Evolutionary conservation across 1,140 invertebrate genomes (phyloP), one percentile per base, ranked within the genome.

Genomic region (Dufourea novaeangliae): DNA sequence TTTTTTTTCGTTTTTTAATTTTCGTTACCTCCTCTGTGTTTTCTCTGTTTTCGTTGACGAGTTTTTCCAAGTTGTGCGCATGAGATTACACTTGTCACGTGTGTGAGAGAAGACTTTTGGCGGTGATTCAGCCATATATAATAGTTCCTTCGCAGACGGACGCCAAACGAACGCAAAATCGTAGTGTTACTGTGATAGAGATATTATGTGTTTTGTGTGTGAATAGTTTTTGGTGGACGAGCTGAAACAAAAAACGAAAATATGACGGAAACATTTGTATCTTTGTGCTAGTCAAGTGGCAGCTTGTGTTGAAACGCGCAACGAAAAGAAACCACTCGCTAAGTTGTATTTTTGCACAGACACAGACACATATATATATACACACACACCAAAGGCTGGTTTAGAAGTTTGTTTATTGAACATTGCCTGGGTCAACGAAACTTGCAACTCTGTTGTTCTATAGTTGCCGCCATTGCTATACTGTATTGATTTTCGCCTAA

Each of bases 401-500:
- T 69, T 44, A 63, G 27, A 75, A 52, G 17, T 75, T 75, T 44
- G 61, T 72, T 56, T 75, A 17, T 76, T 76, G 66, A 41, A 61
- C 56, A n/a, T 34, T 78, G 56, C 34, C 44, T 69, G 59, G 63
- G 20, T 79, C 70, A 32, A 66, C 56, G 37, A 63, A n/a, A 37
- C 34, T 63, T 78, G 57, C 69, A 71, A 78, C 44, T 82, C 66
- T 68, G 44, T 77, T 80, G 70, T 71, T 77, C 62, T 70, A n/a
- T n/a, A 70, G 32, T 67, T 67, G 72, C 63, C 52, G 56, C 63
- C 77, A 69, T 68, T 57, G 54, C 62, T 61, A 71, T 64, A 41
- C 73, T 63, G 67, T 75, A 39, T 82, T 82, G 32, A 80, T 78
- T 86, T 80, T 69, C n/a, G 75, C 75, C 77, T 82, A 64, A 52